These are phyloP conservation scores for Tringa solitaria DNA, from an alignment of 2,113 vertebrate genomes.

Conservation along the genomic window DNA sequence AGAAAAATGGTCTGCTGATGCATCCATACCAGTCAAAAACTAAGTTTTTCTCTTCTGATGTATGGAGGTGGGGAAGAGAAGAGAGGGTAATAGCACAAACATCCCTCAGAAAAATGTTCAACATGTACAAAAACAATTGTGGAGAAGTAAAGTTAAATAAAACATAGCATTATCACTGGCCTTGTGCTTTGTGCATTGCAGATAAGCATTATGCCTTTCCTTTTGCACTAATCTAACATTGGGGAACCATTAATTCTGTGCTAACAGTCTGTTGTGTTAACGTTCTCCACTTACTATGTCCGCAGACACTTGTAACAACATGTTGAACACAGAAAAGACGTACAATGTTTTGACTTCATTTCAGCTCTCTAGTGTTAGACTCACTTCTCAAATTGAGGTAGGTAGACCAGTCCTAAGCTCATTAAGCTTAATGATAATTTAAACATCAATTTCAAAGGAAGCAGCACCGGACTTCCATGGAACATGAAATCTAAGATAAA, in stretches of 20 bases:
- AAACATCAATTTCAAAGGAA: not conserved
- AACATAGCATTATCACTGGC: not conserved
- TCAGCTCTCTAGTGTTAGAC: not conserved
- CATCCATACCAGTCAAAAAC: not conserved
- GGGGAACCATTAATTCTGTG: not conserved
- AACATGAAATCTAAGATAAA: not conserved
- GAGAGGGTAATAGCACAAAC: not conserved
- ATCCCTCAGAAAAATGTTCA: not conserved
- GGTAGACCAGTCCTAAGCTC: not conserved
- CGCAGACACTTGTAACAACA: not conserved
- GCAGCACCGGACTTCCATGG: not conserved
- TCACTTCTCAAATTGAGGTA: not conserved
- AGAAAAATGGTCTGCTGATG: not conserved
- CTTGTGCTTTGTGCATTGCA: not conserved
- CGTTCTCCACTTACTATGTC: not conserved
- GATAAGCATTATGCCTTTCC: not conserved
- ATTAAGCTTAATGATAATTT: not conserved
- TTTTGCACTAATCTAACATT: not conserved
- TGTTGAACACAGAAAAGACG: not conserved
- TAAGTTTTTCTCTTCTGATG: not conserved
- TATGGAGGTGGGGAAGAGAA: fast-evolving
- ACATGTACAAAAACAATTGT: not conserved
- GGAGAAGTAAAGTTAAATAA: not conserved
- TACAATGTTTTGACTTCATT: not conserved
- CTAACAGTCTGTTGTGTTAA: not conserved